Percentiles rank a stretch among this genome's conserved stretches.
Evolutionary conservation across 2,888 invertebrate genomes (phyloP).

Genomic region (Ceratothoa steindachneri): DNA sequence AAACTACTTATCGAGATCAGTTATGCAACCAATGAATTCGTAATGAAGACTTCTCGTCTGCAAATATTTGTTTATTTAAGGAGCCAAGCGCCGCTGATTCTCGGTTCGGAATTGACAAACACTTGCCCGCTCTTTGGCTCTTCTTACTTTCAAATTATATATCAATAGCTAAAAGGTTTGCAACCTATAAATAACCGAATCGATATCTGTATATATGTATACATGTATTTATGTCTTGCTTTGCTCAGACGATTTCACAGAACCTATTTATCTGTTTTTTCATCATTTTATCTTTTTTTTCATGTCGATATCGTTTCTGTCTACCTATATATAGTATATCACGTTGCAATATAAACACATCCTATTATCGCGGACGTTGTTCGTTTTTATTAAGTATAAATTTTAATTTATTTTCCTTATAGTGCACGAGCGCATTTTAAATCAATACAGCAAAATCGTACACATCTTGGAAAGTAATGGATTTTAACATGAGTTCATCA

Average conservation of each 20-base stretch:
- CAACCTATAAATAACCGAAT: too few species aligned
- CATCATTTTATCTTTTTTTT: too few species aligned
- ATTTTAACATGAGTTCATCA: neutral
- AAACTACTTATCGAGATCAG: neutral
- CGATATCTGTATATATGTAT: neutral
- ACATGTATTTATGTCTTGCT: too few species aligned
- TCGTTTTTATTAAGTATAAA: neutral
- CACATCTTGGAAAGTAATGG: neutral
- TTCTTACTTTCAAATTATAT: too few species aligned
- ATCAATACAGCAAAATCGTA: neutral
- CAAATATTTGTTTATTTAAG: neutral
- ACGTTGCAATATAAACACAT: neutral
- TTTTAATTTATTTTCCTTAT: neutral
- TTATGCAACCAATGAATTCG: neutral
- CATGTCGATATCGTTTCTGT: too few species aligned
- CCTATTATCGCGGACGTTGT: neutral
- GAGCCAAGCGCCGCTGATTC: too few species aligned
- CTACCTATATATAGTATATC: too few species aligned
- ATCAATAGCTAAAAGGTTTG: too few species aligned
- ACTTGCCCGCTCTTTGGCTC: too few species aligned
- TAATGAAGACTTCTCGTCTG: neutral
- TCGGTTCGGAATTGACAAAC: too few species aligned
- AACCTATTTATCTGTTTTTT: too few species aligned
- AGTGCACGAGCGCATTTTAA: neutral
- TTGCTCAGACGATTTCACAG: too few species aligned